Conservation (phyloP, 2,797 vertebrate genomes). For the Onychomys arenicola region DNA sequence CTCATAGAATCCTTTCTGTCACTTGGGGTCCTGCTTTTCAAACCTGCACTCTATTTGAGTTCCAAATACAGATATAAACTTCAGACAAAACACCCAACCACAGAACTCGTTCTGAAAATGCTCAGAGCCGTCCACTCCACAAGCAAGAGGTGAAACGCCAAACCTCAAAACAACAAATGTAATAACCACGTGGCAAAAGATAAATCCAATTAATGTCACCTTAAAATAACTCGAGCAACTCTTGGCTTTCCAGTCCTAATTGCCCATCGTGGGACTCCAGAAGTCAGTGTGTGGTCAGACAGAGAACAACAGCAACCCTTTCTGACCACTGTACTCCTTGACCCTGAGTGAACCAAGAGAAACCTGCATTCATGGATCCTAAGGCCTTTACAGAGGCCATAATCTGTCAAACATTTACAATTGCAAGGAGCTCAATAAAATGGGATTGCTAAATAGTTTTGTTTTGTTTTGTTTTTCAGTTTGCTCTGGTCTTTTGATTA, state of each 20-base stretch:
- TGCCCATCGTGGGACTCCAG: neutral
- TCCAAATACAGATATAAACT: slow-evolving; percentile 81
- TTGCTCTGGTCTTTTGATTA: slow-evolving; percentile 66
- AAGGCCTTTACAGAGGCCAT: slow-evolving; percentile 69
- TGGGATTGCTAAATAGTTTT: slow-evolving; percentile 64
- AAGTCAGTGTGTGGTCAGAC: neutral
- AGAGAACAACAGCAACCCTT: neutral
- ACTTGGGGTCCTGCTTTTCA: neutral
- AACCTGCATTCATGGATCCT: slow-evolving; percentile 25
- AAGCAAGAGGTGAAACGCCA: slow-evolving; percentile 77
- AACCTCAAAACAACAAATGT: slow-evolving; percentile 75
- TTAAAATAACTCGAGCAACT: slow-evolving; percentile 71
- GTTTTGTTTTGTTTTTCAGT: neutral
- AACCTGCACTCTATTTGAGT: slow-evolving; percentile 51
- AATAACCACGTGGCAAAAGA: slow-evolving; percentile 49
- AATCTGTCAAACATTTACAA: slow-evolving; percentile 82
- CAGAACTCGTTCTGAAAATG: slow-evolving; percentile 79
- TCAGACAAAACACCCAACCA: slow-evolving; percentile 79
- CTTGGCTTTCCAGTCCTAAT: slow-evolving; percentile 21
- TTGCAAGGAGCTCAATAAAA: slow-evolving; percentile 80
- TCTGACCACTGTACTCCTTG: slow-evolving; percentile 31
- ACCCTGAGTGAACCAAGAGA: slow-evolving; percentile 15
- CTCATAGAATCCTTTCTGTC: slow-evolving; percentile 8
- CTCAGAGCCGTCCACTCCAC: slow-evolving; percentile 69
- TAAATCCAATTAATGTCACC: slow-evolving; percentile 77